A percentile compares a stretch with the other conserved stretches of the same genome.
Conservation (phyloP, 2,888 invertebrate genomes). For the Cacoxenus indagator region DNA sequence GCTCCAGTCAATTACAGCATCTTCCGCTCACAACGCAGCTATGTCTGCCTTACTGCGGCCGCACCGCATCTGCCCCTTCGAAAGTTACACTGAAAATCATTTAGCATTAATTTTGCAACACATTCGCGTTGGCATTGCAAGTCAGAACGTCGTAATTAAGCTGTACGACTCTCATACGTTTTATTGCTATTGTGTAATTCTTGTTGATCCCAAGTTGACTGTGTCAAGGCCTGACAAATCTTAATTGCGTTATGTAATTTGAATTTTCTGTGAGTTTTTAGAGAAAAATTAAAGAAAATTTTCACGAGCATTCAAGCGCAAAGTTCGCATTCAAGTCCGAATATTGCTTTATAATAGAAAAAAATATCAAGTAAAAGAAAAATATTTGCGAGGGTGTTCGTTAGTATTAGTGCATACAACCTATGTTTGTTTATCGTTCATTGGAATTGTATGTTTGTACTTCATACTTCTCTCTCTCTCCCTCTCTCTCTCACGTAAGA, state of each 20-base stretch:
- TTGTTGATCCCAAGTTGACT: slow-evolving; percentile 20
- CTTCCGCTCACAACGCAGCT: not conserved
- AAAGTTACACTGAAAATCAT: slow-evolving; percentile 53
- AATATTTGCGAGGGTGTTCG: too few relatives aligned
- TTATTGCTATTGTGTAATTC: not conserved
- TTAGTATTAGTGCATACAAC: too few relatives aligned
- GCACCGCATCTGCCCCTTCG: slow-evolving; percentile 3
- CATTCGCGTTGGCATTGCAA: slow-evolving; percentile 12
- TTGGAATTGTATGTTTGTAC: too few relatives aligned
- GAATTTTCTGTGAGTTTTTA: not conserved
- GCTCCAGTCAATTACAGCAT: slow-evolving; percentile 20
- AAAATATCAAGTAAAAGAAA: too few relatives aligned
- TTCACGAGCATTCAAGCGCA: too few relatives aligned
- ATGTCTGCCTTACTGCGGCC: not conserved
- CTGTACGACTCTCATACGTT: slow-evolving; percentile 36
- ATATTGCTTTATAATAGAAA: too few relatives aligned
- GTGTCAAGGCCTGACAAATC: slow-evolving; percentile 16
- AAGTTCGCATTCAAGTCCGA: too few relatives aligned
- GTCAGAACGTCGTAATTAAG: slow-evolving; percentile 47
- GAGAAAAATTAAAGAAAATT: too few relatives aligned
- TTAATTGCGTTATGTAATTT: slow-evolving; percentile 22
- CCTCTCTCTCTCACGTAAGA: too few relatives aligned
- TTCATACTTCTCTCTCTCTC: too few relatives aligned
- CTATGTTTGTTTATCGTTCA: too few relatives aligned
- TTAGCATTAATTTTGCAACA: slow-evolving; percentile 33